A percentile compares a stretch with the other conserved stretches of the same genome.
These are phyloP conservation scores for Rhamphomyia laevipes DNA, from an alignment of 2,888 invertebrate species.

Conservation along the genomic window DNA sequence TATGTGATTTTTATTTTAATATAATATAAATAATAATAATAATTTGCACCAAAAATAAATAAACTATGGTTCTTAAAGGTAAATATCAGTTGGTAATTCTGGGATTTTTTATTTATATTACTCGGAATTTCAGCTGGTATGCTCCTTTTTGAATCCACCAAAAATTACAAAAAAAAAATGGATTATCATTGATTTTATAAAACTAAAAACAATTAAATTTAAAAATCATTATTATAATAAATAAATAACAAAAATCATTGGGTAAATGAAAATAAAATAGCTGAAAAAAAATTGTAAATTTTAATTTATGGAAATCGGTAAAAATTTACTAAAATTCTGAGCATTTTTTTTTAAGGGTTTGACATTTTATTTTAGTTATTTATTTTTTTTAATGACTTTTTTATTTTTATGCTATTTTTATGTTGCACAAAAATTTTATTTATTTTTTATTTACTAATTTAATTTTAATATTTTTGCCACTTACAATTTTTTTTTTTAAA, in stretches of 20 bases:
- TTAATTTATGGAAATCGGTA: not conserved
- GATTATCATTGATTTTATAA: constrained; percentile 23
- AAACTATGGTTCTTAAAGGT: constrained; percentile 38
- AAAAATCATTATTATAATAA: constrained; percentile 12
- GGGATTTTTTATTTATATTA: constrained; percentile 49
- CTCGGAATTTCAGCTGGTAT: constrained; percentile 88
- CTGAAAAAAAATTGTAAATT: no score
- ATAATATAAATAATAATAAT: no score
- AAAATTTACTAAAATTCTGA: not conserved
- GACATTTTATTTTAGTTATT: constrained; percentile 1
- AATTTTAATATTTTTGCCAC: not conserved
- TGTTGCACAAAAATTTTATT: constrained; percentile 21
- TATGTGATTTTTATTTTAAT: not conserved
- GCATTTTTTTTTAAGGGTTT: not conserved
- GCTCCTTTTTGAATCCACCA: constrained; percentile 38
- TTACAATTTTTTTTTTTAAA: constrained; percentile 25
- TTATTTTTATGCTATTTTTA: constrained; percentile 7
- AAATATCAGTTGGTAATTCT: constrained; percentile 99
- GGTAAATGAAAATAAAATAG: no score
- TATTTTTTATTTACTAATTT: constrained; percentile 24
- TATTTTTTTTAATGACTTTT: no score
- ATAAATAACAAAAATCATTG: constrained; percentile 2
- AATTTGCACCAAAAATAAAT: not conserved
- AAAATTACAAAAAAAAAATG: constrained; percentile 11
- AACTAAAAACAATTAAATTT: constrained; percentile 12